Evolutionary conservation across 2,888 invertebrate species (phyloP), one percentile per base, ranked within the genome.

Genomic region (Dynastes tityus): DNA sequence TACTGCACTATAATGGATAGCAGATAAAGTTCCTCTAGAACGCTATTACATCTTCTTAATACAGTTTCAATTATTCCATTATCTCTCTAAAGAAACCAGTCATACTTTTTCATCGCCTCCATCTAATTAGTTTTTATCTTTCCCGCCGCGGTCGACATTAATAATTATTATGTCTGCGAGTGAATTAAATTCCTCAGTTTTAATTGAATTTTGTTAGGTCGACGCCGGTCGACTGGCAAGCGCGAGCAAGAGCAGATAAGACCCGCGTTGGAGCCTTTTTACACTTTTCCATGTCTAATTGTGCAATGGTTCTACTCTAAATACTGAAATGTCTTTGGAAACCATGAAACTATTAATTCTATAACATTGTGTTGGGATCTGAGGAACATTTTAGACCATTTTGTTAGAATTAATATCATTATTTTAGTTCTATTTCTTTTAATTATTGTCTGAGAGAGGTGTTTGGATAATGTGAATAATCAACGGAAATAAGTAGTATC

Each of bases 151-250:
- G 49, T 55, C 73, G 61, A 74, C 73, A 74, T 74, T 63, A 74
- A 74, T 74, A 45, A 74, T 74, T 74, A 74, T 74, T 74, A 74
- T 61, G 73, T 74, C 73, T 74, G 58, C 40, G 37, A 74, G 6
- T 49, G 73, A 74, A 74, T 74, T 74, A 74, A 74, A 74, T 74
- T 45, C 61, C 61, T 74, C 61, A 45, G 61, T 74, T 74, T 74
- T 74, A 74, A 74, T 74, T 74, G 61, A 74, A 74, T 74, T 74
- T 74, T 45, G 61, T 74, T 45, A 49, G 45, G 27, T 61, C 29
- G 73, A 55, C 73, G 73, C 73, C 73, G 16, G 61, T 74, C 55
- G 55, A 58, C 6, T 22, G 22, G 16, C 22, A 58, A 27, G 55
- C 55, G 55, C 22, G 22, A 27, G 6, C 22, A 16, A 22, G 55